phyloP scores from a whole-genome alignment of 2,113 vertebrate genomes.

The Gallinago undulata region DNA sequence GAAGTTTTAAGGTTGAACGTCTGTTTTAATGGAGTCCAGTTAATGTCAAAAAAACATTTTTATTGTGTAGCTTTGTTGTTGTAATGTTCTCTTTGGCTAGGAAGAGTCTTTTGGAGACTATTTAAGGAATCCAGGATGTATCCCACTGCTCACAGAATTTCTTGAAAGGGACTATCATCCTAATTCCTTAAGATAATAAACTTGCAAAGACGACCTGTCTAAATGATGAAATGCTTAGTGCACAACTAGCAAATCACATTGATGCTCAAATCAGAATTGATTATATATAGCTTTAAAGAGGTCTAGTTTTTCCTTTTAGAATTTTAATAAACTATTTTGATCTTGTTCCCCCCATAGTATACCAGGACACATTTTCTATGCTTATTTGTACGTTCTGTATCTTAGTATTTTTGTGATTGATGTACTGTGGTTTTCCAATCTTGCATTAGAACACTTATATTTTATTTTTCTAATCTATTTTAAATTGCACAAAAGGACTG shows the following conservation, averaged over 20 bases:
- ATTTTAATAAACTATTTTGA: not conserved
- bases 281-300: not conserved
- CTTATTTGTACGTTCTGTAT: not conserved
- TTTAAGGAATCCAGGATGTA: not conserved
- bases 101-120: not conserved
- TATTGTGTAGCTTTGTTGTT: not conserved
- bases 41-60: not conserved
- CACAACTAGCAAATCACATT: not conserved
- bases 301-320: not conserved
- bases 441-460: not conserved
- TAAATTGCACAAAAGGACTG: not conserved
- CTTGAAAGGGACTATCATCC: not conserved
- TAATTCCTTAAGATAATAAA: not conserved
- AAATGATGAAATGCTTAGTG: not conserved
- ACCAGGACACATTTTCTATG: not conserved
- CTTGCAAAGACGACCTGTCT: not conserved
- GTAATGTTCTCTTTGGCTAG: not conserved
- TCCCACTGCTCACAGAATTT: not conserved
- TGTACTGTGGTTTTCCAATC: not conserved
- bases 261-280: not conserved
- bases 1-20: not conserved
- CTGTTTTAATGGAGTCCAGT: not conserved
- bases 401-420: not conserved
- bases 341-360: not conserved
- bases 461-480: slow-evolving; percentile 1